phyloP scores from a whole-genome alignment of 2,113 vertebrate genomes.

The Serinus canaria region DNA sequence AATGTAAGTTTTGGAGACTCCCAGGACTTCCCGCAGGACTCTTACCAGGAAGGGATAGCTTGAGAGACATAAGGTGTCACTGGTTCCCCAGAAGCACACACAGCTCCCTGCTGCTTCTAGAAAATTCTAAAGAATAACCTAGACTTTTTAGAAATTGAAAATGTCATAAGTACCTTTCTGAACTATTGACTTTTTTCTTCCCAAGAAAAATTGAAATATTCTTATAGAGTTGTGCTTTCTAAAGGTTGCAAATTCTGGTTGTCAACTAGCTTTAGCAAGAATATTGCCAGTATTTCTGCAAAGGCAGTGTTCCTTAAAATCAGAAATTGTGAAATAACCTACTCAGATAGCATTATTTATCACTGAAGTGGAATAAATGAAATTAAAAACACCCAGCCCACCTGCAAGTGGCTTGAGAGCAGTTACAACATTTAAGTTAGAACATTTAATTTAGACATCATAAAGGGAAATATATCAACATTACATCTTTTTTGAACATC shows the following conservation, averaged over 20 bases:
- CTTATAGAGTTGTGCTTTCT: neutral
- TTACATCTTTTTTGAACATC: neutral
- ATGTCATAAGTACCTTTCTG: neutral
- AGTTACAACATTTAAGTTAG: neutral
- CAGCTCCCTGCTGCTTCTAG: neutral
- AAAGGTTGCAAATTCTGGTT: neutral
- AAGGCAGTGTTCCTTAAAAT: neutral
- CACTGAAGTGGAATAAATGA: neutral
- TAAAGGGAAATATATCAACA: neutral
- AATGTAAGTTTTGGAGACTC: neutral
- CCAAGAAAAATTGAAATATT: neutral
- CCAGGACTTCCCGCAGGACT: neutral
- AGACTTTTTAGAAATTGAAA: neutral
- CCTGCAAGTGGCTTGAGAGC: neutral
- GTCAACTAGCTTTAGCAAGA: neutral
- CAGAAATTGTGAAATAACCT: neutral
- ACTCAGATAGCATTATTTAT: neutral
- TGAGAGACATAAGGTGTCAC: neutral
- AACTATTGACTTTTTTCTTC: neutral
- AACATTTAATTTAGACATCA: neutral
- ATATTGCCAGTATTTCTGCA: neutral
- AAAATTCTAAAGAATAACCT: neutral
- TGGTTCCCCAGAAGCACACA: neutral
- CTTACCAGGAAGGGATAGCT: fast-evolving
- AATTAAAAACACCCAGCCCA: neutral